Percentiles rank a stretch among this genome's conserved stretches.
These are phyloP conservation scores for Diarsia brunnea DNA, from an alignment of 2,888 invertebrate genomes.

Conservation along the genomic window DNA sequence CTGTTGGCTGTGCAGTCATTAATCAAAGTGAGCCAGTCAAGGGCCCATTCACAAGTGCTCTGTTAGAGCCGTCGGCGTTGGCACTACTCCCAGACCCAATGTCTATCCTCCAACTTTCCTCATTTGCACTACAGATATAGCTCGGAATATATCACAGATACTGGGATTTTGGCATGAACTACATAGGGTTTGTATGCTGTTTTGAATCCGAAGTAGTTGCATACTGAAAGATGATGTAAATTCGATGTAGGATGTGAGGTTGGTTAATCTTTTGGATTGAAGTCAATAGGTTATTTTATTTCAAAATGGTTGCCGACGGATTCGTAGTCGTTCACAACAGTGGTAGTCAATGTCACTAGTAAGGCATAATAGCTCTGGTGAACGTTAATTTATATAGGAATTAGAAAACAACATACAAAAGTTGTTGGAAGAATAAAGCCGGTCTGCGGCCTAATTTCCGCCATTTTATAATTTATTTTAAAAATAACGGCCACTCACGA, in stretches of 20 bases:
- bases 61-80: constrained; percentile 65
- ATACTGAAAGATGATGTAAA: not conserved
- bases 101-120: constrained; percentile 69
- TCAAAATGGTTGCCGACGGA: not conserved
- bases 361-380: too few relatives aligned
- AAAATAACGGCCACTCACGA: too few relatives aligned
- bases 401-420: too few relatives aligned
- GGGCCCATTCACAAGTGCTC: constrained; percentile 59
- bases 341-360: not conserved
- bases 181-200: constrained; percentile 1
- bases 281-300: not conserved
- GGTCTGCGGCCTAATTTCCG: too few relatives aligned
- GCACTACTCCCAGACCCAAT: constrained; percentile 75
- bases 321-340: not conserved
- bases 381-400: too few relatives aligned
- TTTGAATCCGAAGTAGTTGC: constrained; percentile 26
- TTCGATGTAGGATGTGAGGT: not conserved
- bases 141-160: constrained; percentile 58
- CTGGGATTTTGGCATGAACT: constrained; percentile 46
- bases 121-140: constrained; percentile 70
- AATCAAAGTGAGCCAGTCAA: constrained; percentile 60
- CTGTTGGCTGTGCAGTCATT: constrained; percentile 53
- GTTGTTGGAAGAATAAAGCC: too few relatives aligned
- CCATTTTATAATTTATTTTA: too few relatives aligned
- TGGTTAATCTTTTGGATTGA: not conserved